phyloP scores from a whole-genome alignment of 2,888 invertebrate genomes.

The Laspeyria flexula region DNA sequence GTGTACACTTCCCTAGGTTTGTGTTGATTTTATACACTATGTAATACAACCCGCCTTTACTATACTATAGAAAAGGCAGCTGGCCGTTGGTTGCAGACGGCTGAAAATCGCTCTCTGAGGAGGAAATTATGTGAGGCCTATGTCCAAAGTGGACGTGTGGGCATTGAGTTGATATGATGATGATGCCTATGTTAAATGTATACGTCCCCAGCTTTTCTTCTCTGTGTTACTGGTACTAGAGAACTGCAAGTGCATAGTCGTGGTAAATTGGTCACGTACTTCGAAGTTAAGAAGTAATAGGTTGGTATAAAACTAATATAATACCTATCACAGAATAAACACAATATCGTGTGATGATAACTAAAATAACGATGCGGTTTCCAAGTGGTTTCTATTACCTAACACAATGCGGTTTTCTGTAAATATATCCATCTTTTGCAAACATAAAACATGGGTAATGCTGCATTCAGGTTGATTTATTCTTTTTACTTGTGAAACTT shows the following conservation, averaged over 20 bases:
- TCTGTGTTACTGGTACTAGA: too few species aligned
- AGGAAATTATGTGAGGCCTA: too few species aligned
- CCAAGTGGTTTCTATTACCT: constrained; percentile 28
- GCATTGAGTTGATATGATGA: too few species aligned
- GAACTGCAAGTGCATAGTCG: background rate
- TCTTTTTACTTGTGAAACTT: background rate
- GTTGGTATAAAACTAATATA: constrained; percentile 1
- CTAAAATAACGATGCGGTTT: constrained; percentile 45
- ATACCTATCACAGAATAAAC: constrained; percentile 16
- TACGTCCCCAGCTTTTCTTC: too few species aligned
- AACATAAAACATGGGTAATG: background rate
- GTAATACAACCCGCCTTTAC: too few species aligned
- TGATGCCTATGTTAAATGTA: too few species aligned
- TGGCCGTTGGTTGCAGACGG: too few species aligned
- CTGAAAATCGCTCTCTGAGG: too few species aligned
- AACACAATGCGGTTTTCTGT: constrained; percentile 31
- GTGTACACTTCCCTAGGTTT: too few species aligned
- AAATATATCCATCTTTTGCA: constrained; percentile 19
- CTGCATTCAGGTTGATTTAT: background rate
- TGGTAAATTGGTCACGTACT: background rate
- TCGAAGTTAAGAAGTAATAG: background rate
- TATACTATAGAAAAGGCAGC: too few species aligned
- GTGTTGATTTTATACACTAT: too few species aligned
- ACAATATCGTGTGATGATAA: constrained; percentile 33
- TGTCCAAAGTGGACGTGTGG: too few species aligned